These are phyloP conservation scores for Lottia gigantea DNA, from an alignment of 2,888 invertebrate genomes.

Conservation along the genomic window DNA sequence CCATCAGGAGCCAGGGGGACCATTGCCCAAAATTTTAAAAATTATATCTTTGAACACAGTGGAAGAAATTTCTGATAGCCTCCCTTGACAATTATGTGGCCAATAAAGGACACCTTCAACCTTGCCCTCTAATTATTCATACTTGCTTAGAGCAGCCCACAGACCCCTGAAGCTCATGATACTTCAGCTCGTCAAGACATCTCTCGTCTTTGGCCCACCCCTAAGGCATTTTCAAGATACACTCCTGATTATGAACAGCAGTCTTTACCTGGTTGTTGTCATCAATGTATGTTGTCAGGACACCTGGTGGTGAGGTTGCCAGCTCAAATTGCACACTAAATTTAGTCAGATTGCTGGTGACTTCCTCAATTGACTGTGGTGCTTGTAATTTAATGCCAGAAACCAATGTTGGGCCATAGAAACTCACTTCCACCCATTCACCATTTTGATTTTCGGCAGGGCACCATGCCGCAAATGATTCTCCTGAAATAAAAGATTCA, in stretches of 20 bases:
- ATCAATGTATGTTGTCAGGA: constrained; percentile 19
- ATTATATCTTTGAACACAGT: too few species aligned
- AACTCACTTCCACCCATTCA: constrained; percentile 37
- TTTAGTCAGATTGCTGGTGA: constrained; percentile 21
- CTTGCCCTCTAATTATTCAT: too few species aligned
- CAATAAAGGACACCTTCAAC: too few species aligned
- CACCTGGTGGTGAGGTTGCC: constrained; percentile 25
- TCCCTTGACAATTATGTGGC: too few species aligned
- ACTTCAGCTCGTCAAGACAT: too few species aligned
- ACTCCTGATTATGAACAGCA: neutral
- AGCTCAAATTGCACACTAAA: constrained; percentile 32
- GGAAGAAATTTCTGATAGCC: too few species aligned
- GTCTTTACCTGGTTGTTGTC: constrained; percentile 15
- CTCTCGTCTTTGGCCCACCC: too few species aligned
- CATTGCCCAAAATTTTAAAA: too few species aligned
- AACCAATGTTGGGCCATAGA: constrained; percentile 28
- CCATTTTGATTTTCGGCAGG: constrained; percentile 21
- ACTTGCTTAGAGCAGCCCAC: too few species aligned
- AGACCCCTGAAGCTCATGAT: too few species aligned
- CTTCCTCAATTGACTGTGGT: constrained; percentile 20
- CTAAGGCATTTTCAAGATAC: too few species aligned
- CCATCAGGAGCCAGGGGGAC: too few species aligned
- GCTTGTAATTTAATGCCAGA: constrained; percentile 31
- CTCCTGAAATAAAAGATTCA: constrained; percentile 21
- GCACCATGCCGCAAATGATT: constrained; percentile 37